phyloP scores from a whole-genome alignment of 2,888 invertebrate species.

The Actias luna region DNA sequence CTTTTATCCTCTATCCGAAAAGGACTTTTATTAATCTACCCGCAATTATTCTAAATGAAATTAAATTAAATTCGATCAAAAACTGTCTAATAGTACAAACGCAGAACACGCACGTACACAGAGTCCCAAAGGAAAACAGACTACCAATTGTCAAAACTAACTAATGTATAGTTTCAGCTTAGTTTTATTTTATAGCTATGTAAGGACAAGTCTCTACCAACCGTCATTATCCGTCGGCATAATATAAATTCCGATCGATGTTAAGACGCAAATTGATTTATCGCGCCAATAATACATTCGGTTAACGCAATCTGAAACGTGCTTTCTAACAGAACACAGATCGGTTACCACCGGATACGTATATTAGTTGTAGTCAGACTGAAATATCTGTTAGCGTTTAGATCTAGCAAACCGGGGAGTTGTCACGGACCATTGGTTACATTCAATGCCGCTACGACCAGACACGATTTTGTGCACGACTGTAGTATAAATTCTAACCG shows the following conservation, averaged over 20 bases:
- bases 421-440: constrained; percentile 58
- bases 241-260: background rate
- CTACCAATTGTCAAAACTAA: no score
- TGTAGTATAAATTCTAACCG: background rate
- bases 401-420: constrained; percentile 34
- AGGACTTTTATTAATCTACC: no score
- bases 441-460: constrained; percentile 53
- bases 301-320: background rate
- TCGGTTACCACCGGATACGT: constrained; percentile 16
- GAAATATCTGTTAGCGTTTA: constrained; percentile 24
- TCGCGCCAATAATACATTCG: background rate
- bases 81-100: no score
- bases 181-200: no score
- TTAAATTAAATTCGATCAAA: no score
- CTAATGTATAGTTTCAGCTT: no score
- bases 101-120: no score
- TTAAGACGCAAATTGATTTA: background rate
- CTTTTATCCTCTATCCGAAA: no score
- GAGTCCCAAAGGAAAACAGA: no score
- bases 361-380: constrained; percentile 18
- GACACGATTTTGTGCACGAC: background rate
- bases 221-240: no score
- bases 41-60: no score
- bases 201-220: no score
- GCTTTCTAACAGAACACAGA: background rate